Percentiles rank a stretch among this genome's conserved stretches.
These are phyloP conservation scores for Parapsyche elsis DNA, from an alignment of 1,140 invertebrate genomes.

Conservation along the genomic window DNA sequence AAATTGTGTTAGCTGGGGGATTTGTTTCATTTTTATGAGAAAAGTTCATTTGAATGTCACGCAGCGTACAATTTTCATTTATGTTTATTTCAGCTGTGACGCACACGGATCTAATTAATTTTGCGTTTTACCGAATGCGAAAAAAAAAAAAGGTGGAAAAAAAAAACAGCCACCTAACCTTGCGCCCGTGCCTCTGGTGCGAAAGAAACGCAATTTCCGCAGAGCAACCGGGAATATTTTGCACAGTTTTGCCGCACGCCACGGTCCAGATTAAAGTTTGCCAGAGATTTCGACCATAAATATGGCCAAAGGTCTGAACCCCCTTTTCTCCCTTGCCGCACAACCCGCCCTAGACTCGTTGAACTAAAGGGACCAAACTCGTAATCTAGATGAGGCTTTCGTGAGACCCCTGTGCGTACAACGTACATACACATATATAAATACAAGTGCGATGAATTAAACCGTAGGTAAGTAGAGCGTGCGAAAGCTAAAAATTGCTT, in stretches of 20 bases:
- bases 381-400: constrained; percentile 4
- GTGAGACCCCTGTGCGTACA: neutral
- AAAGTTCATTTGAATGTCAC: too few species aligned
- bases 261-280: constrained; percentile 22
- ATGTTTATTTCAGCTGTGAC: neutral
- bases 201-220: constrained; percentile 26
- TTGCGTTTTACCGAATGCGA: neutral
- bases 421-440: neutral
- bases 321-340: neutral
- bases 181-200: neutral
- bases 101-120: neutral
- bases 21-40: too few species aligned
- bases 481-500: too few species aligned
- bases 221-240: neutral
- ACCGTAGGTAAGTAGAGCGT: neutral
- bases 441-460: neutral
- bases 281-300: constrained; percentile 27
- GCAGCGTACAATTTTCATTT: too few species aligned
- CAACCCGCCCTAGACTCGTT: neutral
- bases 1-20: too few species aligned
- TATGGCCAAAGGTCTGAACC: constrained; percentile 1
- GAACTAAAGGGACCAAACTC: constrained; percentile 2
- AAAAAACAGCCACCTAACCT: neutral
- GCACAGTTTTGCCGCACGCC: neutral
- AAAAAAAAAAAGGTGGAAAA: neutral